phyloP scores from a whole-genome alignment of 2,888 invertebrate species.

The Lathronympha strigana region DNA sequence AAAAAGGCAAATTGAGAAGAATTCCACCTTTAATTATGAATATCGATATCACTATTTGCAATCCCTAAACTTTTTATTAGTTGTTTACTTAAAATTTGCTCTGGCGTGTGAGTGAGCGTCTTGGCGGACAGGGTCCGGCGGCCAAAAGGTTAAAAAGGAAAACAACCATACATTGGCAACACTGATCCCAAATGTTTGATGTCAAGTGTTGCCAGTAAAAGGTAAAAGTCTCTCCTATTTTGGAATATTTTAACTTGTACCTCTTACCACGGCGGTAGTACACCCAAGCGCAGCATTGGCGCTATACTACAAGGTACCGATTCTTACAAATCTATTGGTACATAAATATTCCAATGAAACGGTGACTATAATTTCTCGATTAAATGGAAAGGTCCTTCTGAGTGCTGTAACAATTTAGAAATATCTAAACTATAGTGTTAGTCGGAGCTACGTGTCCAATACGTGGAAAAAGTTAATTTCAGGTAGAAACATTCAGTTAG shows the following conservation, averaged over 20 bases:
- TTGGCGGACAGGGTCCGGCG: too few species aligned
- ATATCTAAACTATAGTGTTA: slow-evolving; percentile 62
- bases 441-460: slow-evolving; percentile 56
- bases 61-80: too few species aligned
- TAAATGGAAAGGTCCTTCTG: slow-evolving; percentile 66
- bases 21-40: too few species aligned
- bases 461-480: slow-evolving; percentile 42
- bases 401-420: slow-evolving; percentile 67
- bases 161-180: slow-evolving; percentile 1
- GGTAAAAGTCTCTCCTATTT: not conserved
- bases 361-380: slow-evolving; percentile 59
- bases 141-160: too few species aligned
- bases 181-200: not conserved
- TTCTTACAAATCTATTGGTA: slow-evolving; percentile 41
- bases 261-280: slow-evolving; percentile 52
- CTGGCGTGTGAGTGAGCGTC: too few species aligned
- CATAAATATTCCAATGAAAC: slow-evolving; percentile 56
- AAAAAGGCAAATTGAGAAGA: too few species aligned
- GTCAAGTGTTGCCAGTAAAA: slow-evolving; percentile 2
- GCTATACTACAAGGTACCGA: slow-evolving; percentile 44
- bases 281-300: slow-evolving; percentile 53
- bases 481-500: slow-evolving; percentile 39
- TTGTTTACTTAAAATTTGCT: too few species aligned
- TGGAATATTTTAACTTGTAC: slow-evolving; percentile 2
- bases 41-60: too few species aligned